A percentile compares a stretch with the other conserved stretches of the same genome.
Evolutionary conservation across 1,140 invertebrate genomes (phyloP).

Genomic region (Drosophila tropicalis): DNA sequence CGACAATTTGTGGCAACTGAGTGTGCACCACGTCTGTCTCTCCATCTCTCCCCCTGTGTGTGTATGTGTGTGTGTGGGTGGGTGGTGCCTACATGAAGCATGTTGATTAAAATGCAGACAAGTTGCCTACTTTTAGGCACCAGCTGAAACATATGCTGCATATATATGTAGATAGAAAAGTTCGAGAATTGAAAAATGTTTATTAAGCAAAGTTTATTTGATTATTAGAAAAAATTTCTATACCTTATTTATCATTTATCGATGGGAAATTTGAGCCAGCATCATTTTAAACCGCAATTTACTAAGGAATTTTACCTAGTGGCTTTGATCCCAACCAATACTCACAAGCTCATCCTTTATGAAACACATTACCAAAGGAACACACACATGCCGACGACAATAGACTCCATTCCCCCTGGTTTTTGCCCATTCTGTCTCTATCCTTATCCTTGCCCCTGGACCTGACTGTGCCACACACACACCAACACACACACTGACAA

Average conservation of each 20-base stretch:
- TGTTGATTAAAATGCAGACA: slow-evolving; percentile 1
- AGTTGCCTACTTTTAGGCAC: slow-evolving; percentile 66
- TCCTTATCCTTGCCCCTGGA: slow-evolving; percentile 31
- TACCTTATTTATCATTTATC: slow-evolving; percentile 1
- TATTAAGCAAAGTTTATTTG: background rate
- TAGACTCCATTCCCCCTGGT: too few relatives aligned
- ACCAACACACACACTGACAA: too few relatives aligned
- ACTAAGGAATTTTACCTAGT: background rate
- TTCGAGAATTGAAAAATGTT: too few relatives aligned
- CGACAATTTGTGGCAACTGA: slow-evolving; percentile 64
- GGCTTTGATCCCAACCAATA: slow-evolving; percentile 6
- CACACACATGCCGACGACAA: slow-evolving; percentile 63
- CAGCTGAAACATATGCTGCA: background rate
- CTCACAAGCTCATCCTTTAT: slow-evolving; percentile 2
- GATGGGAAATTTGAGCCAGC: background rate
- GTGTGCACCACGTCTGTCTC: background rate
- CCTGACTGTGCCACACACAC: background rate
- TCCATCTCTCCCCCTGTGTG: slow-evolving; percentile 17
- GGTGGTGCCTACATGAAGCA: too few relatives aligned
- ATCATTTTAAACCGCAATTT: background rate
- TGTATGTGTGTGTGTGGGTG: slow-evolving; percentile 28
- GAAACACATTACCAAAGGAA: slow-evolving; percentile 38
- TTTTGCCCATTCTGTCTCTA: background rate
- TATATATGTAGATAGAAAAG: too few relatives aligned
- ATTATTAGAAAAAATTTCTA: background rate